Conservation (phyloP, 37 sponge, comb jelly and placozoan species). For the Cliona cf. orientalis region DNA sequence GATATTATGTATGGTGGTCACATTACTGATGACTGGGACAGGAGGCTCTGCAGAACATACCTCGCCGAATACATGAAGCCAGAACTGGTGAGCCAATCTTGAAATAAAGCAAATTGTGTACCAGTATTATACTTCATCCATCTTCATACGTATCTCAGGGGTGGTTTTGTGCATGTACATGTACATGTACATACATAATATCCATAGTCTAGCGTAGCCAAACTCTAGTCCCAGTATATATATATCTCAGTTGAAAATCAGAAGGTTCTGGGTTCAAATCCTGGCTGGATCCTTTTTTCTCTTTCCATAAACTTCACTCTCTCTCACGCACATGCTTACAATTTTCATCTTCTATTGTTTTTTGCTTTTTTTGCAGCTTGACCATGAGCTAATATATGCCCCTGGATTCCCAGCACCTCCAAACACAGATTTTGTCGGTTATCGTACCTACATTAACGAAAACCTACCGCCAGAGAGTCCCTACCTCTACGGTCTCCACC, state of each 20-base stretch:
- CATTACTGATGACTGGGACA: slow-evolving; percentile 99
- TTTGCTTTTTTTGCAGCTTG: slow-evolving; percentile 53
- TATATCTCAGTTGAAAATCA: too few species aligned
- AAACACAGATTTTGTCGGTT: slow-evolving; percentile 90
- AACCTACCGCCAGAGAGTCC: slow-evolving; percentile 97
- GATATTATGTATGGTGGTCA: slow-evolving; percentile 99
- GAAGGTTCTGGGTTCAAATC: too few species aligned
- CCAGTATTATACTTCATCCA: too few species aligned
- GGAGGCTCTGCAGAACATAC: slow-evolving; percentile 95
- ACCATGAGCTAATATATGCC: slow-evolving; percentile 85
- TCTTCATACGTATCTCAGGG: too few species aligned
- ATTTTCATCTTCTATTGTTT: not conserved
- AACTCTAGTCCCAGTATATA: too few species aligned
- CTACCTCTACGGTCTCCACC: slow-evolving; percentile 96
- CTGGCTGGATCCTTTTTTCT: not conserved
- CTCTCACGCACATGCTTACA: not conserved
- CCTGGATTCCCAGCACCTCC: slow-evolving; percentile 91
- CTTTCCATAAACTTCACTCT: not conserved
- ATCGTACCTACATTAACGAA: slow-evolving; percentile 92
- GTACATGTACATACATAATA: not conserved
- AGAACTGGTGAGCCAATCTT: slow-evolving; percentile 71
- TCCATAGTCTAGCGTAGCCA: too few species aligned
- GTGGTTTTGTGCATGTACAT: not conserved
- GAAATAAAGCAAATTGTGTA: not conserved
- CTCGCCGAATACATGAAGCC: slow-evolving; percentile 97